phyloP scores from a whole-genome alignment of 1,140 invertebrate genomes.

The Ips typographus region DNA sequence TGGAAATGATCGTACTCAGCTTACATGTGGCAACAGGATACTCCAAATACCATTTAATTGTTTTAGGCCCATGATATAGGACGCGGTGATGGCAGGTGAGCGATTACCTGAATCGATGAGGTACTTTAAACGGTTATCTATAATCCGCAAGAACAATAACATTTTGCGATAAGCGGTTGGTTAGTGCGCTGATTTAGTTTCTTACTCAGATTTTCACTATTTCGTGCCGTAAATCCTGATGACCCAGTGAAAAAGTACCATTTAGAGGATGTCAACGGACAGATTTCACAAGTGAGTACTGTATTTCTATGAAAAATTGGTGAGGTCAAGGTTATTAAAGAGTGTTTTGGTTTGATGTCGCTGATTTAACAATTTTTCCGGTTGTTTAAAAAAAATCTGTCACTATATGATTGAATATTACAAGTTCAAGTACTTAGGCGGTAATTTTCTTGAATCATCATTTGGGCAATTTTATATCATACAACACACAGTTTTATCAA shows the following conservation, averaged over 20 bases:
- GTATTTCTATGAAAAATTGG: too few species aligned
- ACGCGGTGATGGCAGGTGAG: conserved; percentile 19
- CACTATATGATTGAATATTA: too few species aligned
- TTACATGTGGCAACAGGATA: conserved; percentile 13
- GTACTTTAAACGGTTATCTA: conserved; percentile 7
- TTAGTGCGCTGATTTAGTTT: conserved; percentile 1
- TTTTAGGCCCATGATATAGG: conserved; percentile 18
- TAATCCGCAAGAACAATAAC: conserved; percentile 6
- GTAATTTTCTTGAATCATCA: too few species aligned
- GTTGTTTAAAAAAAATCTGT: too few species aligned
- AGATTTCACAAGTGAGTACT: conserved; percentile 45
- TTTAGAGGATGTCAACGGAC: conserved; percentile 45
- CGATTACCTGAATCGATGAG: conserved; percentile 15
- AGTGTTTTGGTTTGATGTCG: too few species aligned
- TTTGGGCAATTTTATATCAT: too few species aligned
- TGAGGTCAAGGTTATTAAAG: too few species aligned
- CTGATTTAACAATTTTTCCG: too few species aligned
- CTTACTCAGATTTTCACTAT: background rate
- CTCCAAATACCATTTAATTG: background rate
- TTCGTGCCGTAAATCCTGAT: background rate
- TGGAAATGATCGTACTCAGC: background rate
- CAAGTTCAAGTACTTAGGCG: too few species aligned
- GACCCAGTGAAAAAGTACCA: background rate
- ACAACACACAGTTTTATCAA: too few species aligned
- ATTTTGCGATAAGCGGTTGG: conserved; percentile 5